Base-by-base conservation (phyloP, 2,888 invertebrate species). In the Drosophila suboccidentalis region DNA sequence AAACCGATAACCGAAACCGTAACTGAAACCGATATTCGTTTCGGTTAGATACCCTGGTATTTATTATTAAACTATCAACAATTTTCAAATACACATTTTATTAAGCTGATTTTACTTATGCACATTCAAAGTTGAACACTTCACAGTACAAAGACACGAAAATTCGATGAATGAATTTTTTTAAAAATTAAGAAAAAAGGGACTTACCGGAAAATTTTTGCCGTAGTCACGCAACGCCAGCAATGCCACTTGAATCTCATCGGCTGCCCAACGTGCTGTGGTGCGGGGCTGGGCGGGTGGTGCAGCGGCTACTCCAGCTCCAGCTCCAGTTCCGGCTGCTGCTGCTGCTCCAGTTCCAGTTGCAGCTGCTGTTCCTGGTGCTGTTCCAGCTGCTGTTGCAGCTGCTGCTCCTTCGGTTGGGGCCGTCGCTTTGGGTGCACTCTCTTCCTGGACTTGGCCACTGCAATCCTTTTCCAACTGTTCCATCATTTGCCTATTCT, bases 231-330 rank as follows among this genome's bases (percentile, higher is more conserved):
- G 94, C 66, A 96, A 95, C 90, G 98, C 98, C 90, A 98, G 97
- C 38, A 98, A 97, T 17, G 98, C 98, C 90, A 99, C 94, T 32
- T 98, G 94, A 22, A 97, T 93, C 93, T 99, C 99, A 82, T 98
- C 98, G 85, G 97, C 96, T 34, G 97, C 97, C 99, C 99, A 99
- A 44, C 97, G 95, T 5, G 97, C 95, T 92, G 97, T 97, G 57
- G 97, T 95, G 84, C 97, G 96, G 94, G 13, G 94, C 94, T 17
- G 15, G 94, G 19, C 43, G 44, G 26, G 22, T 11, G 87, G 73
- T 34, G 95, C 92, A 63, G 95, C 95, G 34, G 50, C 34, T 34
- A 13, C 17, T 36, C 10, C 34, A 19, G 19, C 34, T 50, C 10
- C 34, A 19, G 19, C 19, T 50, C 17, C 50, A 36, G 19, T 34